phyloP scores from a whole-genome alignment of 1,140 invertebrate genomes.

The Cotesia glomerata region DNA sequence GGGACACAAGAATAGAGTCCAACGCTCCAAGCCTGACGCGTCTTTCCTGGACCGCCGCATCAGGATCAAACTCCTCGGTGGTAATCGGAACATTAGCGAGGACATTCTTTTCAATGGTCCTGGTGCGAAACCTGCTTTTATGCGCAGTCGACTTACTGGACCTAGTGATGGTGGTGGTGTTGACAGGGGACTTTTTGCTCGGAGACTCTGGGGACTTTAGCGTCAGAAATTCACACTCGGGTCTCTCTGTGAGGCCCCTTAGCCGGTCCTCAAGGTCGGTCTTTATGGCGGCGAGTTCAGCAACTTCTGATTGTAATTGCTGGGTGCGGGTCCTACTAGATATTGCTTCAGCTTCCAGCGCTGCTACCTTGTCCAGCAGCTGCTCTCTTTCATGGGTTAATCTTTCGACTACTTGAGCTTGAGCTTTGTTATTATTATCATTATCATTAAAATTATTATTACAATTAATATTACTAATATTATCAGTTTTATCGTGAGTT shows the following conservation, averaged over 20 bases:
- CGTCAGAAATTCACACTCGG: conserved; percentile 33
- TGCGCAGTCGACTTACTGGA: conserved; percentile 40
- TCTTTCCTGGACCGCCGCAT: conserved; percentile 45
- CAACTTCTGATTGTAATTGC: conserved; percentile 68
- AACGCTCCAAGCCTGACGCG: conserved; percentile 54
- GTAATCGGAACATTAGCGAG: conserved; percentile 43
- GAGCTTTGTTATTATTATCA: conserved; percentile 34
- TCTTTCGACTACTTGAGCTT: conserved; percentile 45
- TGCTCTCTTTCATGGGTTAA: conserved; percentile 75
- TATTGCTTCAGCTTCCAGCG: conserved; percentile 75
- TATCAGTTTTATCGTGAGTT: conserved; percentile 38
- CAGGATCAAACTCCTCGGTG: conserved; percentile 46
- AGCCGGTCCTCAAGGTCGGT: conserved; percentile 70
- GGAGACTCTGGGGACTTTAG: conserved; percentile 45
- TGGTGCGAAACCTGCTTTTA: conserved; percentile 58
- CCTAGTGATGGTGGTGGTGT: conserved; percentile 51
- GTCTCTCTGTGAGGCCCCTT: conserved; percentile 52
- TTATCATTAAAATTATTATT: conserved; percentile 44
- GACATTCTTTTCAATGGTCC: conserved; percentile 61
- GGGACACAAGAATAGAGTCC: conserved; percentile 58
- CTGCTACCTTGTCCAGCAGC: conserved; percentile 71
- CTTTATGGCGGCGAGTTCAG: conserved; percentile 67
- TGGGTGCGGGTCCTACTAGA: conserved; percentile 69
- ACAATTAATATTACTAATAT: no score
- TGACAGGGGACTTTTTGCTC: conserved; percentile 35